These are phyloP conservation scores for Bradypodion ventrale DNA, from an alignment of 2,797 vertebrate genomes.

Conservation along the genomic window DNA sequence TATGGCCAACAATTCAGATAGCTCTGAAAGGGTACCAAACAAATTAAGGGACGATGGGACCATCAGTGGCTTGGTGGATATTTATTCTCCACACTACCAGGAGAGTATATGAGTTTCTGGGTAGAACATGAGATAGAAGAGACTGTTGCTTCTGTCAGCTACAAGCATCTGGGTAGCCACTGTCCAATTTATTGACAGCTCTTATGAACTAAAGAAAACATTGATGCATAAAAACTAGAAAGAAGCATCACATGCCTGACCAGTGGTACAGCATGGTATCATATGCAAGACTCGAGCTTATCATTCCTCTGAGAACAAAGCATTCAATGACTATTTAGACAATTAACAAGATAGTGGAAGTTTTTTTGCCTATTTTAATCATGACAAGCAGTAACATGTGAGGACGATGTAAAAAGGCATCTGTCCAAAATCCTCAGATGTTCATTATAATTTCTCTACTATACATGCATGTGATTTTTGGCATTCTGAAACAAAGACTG, in stretches of 20 bases:
- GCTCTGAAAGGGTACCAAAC: background rate
- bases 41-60: background rate
- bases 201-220: background rate
- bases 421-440: background rate
- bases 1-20: no score
- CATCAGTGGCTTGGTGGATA: background rate
- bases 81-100: background rate
- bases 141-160: background rate
- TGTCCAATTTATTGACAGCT: no score
- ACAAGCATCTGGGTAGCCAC: background rate
- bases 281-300: background rate
- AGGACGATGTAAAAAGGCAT: background rate
- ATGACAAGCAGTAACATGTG: conserved; percentile 16
- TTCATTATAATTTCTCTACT: background rate
- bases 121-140: background rate
- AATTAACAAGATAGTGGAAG: background rate
- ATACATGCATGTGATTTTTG: background rate
- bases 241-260: background rate
- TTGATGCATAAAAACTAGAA: background rate
- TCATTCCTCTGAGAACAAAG: background rate
- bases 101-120: background rate
- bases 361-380: background rate
- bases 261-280: accelerated
- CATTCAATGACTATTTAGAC: background rate
- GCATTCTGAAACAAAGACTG: background rate